phyloP scores from a whole-genome alignment of 2,888 invertebrate genomes.

The Steinernema carpocapsae region DNA sequence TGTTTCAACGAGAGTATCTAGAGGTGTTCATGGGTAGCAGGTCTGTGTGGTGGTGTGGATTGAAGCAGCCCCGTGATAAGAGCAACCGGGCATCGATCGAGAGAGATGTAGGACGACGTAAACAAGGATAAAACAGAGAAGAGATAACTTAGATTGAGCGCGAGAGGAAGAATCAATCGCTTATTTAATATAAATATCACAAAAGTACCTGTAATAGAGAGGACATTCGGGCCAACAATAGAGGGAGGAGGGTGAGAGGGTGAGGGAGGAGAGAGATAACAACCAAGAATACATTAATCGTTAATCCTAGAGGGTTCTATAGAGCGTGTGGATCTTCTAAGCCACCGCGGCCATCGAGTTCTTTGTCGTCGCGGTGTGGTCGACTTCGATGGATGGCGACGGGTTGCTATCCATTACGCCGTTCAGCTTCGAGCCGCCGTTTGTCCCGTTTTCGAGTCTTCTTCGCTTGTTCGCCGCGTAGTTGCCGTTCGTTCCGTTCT shows the following conservation, averaged over 20 bases:
- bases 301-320: conserved; percentile 16
- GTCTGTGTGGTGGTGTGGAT: neutral
- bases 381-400: conserved; percentile 27
- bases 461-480: conserved; percentile 23
- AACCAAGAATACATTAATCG: conserved; percentile 29
- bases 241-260: neutral
- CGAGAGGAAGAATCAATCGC: conserved; percentile 33
- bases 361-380: conserved; percentile 34
- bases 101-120: too few relatives aligned
- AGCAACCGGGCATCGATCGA: conserved; percentile 15
- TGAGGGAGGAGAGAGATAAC: neutral
- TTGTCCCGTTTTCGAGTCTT: conserved; percentile 25
- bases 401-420: neutral
- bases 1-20: conserved; percentile 23
- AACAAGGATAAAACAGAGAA: conserved; percentile 2
- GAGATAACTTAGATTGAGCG: conserved; percentile 31
- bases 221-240: conserved; percentile 30
- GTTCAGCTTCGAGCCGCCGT: conserved; percentile 32
- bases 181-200: conserved; percentile 23
- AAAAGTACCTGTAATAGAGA: conserved; percentile 33
- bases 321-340: neutral
- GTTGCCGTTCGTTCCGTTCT: conserved; percentile 20
- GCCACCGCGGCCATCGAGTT: conserved; percentile 32
- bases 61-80: neutral
- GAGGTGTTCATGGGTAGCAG: conserved; percentile 12